Conservation (phyloP, 2,888 invertebrate genomes). For the Chromoteleia sp. region DNA sequence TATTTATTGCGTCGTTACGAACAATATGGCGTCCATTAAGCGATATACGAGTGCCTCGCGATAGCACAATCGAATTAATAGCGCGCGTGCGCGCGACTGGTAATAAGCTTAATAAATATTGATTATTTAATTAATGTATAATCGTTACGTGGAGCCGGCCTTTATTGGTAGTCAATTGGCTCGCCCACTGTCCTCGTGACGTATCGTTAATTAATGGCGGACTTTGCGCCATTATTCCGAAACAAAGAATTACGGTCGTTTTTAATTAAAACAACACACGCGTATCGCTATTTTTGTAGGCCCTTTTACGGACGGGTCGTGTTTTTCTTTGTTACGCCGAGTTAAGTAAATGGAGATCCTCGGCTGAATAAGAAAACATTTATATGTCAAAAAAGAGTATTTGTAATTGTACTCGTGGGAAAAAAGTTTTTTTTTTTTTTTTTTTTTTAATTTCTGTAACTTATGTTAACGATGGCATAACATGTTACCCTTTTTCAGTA, state of each 20-base stretch:
- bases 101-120: slow-evolving; percentile 83
- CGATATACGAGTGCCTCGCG: slow-evolving; percentile 77
- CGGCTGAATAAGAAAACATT: background rate
- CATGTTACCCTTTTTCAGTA: too few species aligned
- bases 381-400: too few species aligned
- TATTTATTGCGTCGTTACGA: slow-evolving; percentile 83
- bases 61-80: slow-evolving; percentile 79
- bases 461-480: too few species aligned
- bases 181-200: slow-evolving; percentile 74
- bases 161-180: slow-evolving; percentile 74
- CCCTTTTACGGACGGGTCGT: slow-evolving; percentile 1
- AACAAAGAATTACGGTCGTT: slow-evolving; percentile 57
- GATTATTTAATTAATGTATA: slow-evolving; percentile 83
- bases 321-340: background rate
- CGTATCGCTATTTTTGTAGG: slow-evolving; percentile 30
- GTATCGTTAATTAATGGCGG: slow-evolving; percentile 69
- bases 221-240: slow-evolving; percentile 62
- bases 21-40: slow-evolving; percentile 83
- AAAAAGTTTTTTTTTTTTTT: too few species aligned
- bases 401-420: too few species aligned
- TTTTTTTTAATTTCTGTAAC: too few species aligned
- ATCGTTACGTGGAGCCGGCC: slow-evolving; percentile 77
- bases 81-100: slow-evolving; percentile 72
- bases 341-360: background rate
- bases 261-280: slow-evolving; percentile 60